Base-by-base conservation (phyloP, 2,888 invertebrate species). In the Brachyopa scutellaris region DNA sequence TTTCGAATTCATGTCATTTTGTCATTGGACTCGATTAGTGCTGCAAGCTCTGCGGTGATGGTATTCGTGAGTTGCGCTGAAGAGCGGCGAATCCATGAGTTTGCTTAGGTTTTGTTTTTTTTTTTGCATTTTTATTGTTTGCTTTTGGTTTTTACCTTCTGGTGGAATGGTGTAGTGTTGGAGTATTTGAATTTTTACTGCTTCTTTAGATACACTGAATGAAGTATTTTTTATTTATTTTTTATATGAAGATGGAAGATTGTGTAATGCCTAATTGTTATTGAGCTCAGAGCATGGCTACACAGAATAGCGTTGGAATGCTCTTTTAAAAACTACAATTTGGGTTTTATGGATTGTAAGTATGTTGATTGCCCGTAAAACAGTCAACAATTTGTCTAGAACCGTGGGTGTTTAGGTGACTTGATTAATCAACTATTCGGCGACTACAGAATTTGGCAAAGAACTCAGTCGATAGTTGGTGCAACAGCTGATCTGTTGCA, bases 181-280 rank as follows among this genome's bases (percentile, higher is more conserved):
- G 36, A 47, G 55, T 70, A 62, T 70, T 57, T 45, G 66, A 74
- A 73, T 57, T 49, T 77, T 74, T 42, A 15, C 38, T 17, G 4
- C 7, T 36, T 36, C 0, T 36, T 36, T 36, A 4, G 23, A n/a
- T n/a, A n/a, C 36, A 49, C 11, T 49, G n/a, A 45, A 38, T 45
- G 38, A 49, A 8, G 8, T 13, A 13, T 45, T 31, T 15, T 6
- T 23, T 40, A 9, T 19, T 40, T 40, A 9, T 42, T 21, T 33
- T 19, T n/a, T n/a, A 3, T 31, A 57, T 70, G 38, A 23, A 77
- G 77, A 59, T 66, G 40, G 53, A 40, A 72, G 72, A 78, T 78
- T 72, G 15, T 72, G 78, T 64, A 78, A 64, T 53, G 49, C 57
- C 51, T 78, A 72, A 78, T 78, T 78, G 64, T 72, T 72, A 70